A percentile compares a stretch with the other conserved stretches of the same genome.
Evolutionary conservation across 2,797 vertebrate species (phyloP).

Genomic region (Galagoides demidoff): DNA sequence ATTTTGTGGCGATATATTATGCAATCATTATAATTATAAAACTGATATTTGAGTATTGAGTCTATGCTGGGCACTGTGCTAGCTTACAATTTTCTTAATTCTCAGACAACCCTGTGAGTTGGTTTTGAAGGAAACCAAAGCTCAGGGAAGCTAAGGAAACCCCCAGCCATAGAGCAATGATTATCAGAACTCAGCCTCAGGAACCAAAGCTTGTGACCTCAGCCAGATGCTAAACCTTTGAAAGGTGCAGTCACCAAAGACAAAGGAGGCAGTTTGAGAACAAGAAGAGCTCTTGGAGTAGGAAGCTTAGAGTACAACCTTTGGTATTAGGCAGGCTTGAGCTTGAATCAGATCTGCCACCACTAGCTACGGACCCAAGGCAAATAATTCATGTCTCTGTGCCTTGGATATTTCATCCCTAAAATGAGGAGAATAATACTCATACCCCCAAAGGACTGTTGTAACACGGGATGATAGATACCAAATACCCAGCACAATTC

Average conservation of each 20-base stretch:
- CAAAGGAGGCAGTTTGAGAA: background rate
- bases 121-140: background rate
- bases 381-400: background rate
- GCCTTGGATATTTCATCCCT: background rate
- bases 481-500: fast-evolving
- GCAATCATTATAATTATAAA: background rate
- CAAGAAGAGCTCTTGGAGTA: fast-evolving
- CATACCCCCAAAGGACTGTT: background rate
- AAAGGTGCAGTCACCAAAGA: background rate
- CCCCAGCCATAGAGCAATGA: background rate
- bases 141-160: background rate
- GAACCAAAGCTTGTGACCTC: too few species aligned
- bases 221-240: background rate
- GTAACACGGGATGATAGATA: background rate
- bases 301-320: background rate
- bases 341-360: background rate
- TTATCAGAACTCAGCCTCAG: background rate
- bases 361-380: background rate
- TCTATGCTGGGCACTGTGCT: background rate
- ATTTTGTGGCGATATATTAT: background rate
- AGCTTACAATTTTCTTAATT: background rate
- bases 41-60: too few species aligned
- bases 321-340: background rate
- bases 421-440: background rate
- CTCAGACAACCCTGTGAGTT: background rate